Base-by-base conservation (phyloP, 2,797 vertebrate species). In the Gymnocypris eckloni region DNA sequence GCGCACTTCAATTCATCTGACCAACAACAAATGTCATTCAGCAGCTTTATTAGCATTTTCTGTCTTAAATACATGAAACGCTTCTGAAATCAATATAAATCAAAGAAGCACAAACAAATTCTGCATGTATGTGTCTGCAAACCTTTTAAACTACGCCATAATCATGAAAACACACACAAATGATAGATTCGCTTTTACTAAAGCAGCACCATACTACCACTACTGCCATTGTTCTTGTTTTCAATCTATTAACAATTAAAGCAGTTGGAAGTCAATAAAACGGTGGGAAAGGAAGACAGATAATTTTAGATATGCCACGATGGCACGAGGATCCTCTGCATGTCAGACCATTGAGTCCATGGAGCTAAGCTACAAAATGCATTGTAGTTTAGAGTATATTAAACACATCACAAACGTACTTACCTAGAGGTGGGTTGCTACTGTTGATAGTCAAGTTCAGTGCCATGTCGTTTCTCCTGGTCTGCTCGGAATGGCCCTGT, bases 381-480 rank as follows among this genome's bases (percentile, higher is more conserved):
- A 41, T 50, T 15, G 20, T 33, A 15, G 61, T 16, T 39, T 59
- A 45, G 22, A 75, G 22, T 20, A 1, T n/a, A 67, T 10, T 43
- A 25, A 25, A 61, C 33, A 59, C 59, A 2, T 25, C 20, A 4
- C 9, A 12, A 7, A 4, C 73, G 41, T n/a, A 6, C 92, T 92
- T 91, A 96, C 96, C 95, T 8, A 96, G 85, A 71, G 95, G 95
- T 4, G 94, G 95, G 41, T 94, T 94, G 90, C 81, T 94, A 28
- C 92, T 80, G 89, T 95, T 95, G 86, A 96, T 92, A 78, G 88
- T 95, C 3, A 96, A 90, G 52, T 93, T 95, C 89, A 96, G 91
- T 76, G 94, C 89, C 96, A 96, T 96, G 6, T 16, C 94, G 77
- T 56, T 69, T 39, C 76, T 70, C 33, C 48, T 48, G 16, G 45